Percentiles rank a stretch among this genome's conserved stretches.
Conservation (phyloP, 2,797 vertebrate species). For the Lates japonicus region DNA sequence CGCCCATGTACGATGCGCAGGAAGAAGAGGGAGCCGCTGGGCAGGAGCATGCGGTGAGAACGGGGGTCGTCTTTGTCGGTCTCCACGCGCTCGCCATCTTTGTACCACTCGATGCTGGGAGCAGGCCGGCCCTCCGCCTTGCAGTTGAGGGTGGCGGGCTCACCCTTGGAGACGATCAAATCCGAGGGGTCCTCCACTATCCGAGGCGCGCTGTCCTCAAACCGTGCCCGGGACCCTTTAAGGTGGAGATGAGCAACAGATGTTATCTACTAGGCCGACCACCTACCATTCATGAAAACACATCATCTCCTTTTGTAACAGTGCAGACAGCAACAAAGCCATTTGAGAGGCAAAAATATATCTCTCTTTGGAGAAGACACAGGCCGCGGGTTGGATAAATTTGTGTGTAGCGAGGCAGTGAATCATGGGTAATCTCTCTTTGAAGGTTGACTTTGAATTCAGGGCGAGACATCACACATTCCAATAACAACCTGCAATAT, state of each 20-base stretch:
- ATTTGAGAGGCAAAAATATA: slow-evolving; percentile 18
- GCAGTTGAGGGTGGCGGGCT: slow-evolving; percentile 95
- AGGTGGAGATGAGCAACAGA: slow-evolving; percentile 38
- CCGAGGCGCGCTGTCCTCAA: slow-evolving; percentile 90
- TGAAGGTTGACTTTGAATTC: slow-evolving; percentile 34
- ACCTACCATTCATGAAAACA: slow-evolving; percentile 40
- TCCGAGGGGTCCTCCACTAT: slow-evolving; percentile 95
- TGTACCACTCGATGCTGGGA: slow-evolving; percentile 94
- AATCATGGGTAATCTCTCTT: slow-evolving; percentile 45
- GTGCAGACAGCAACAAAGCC: slow-evolving; percentile 14
- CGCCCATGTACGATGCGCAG: slow-evolving; percentile 94
- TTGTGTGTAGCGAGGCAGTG: slow-evolving; percentile 27
- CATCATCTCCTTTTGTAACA: slow-evolving; percentile 22
- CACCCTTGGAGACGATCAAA: slow-evolving; percentile 93
- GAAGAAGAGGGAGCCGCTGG: slow-evolving; percentile 96
- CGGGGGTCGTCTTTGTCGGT: slow-evolving; percentile 94
- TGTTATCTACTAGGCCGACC: slow-evolving; percentile 46
- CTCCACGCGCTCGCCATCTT: slow-evolving; percentile 94
- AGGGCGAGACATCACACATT: slow-evolving; percentile 25
- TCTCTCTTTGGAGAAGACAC: not conserved
- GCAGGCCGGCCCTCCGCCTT: slow-evolving; percentile 92
- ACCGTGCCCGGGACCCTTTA: slow-evolving; percentile 87
- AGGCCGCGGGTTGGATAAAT: slow-evolving; percentile 15
- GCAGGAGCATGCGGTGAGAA: slow-evolving; percentile 95
- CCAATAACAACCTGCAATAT: slow-evolving; percentile 28